Evolutionary conservation across 1,140 invertebrate species (phyloP), one percentile per base, ranked within the genome.

Genomic region (Papilio dardanus): DNA sequence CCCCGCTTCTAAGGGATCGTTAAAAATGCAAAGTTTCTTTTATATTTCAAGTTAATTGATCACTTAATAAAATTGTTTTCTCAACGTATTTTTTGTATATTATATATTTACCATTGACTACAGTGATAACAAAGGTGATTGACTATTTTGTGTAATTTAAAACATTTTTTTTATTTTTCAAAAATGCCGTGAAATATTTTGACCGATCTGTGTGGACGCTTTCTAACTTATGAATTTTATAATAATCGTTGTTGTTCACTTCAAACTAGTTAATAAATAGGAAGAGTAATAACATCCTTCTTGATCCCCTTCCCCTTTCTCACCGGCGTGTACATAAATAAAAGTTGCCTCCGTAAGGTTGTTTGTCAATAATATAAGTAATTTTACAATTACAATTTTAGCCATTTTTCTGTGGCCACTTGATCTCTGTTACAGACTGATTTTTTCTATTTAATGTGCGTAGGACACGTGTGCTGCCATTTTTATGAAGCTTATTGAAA

Each of bases 361-460:
- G 19, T 46, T 54, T 58, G 42, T 73, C 30, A 33, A 42, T 30
- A 8, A n/a, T 40, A 50, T 16, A 33, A 35, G 8, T 35, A 33
- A 35, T 14, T 62, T 30, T 30, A 62, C 24, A 28, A 28, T 30
- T 30, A 62, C 24, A 28, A 28, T 28, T 62, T 62, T 28, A 30
- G 54, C 24, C 19, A 24, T 28, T 30, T 40, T n/a, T 28, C 46
- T 33, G 71, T 31, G 16, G 50, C 28, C 10, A 46, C 24, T 24
- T 73, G 71, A 73, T 73, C 71, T 73, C 71, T 14, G 30, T 73
- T 73, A 73, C 46, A 58, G 71, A 73, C 71, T 73, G 71, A 73
- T 73, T 73, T 73, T 54, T 33, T 30, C 40, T 42, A 30, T 42
- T 28, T 46, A 8, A 71, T 46, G 24, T 58, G 24, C 24, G 14